Evolutionary conservation across 2,113 vertebrate genomes (phyloP), one percentile per base, ranked within the genome.

Genomic region (Solenodon paradoxus): DNA sequence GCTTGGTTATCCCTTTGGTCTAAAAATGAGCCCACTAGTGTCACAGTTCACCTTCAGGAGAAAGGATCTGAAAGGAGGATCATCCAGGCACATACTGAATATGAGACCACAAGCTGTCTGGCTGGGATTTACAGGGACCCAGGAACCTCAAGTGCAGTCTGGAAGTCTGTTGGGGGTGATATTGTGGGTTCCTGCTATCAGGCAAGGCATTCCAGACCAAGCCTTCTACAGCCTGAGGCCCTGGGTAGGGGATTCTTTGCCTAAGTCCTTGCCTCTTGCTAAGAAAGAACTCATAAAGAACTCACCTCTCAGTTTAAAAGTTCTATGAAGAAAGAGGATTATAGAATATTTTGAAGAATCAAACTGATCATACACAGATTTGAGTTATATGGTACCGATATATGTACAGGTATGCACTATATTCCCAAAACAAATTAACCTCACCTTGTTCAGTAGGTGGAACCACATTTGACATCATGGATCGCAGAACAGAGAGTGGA

Each of bases 391-490:
- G 26, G 24, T 3, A 79, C 22, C 24, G 59, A 51, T 42, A 42
- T 49, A 38, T 45, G 49, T 9, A 22, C 19, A 69, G 66, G 35
- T 40, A 66, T 7, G 77, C 40, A 51, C 59, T 72, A 51, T 64
- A 6, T 24, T 92, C 42, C 42, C 94, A 57, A 68, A 81, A 79
- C 47, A 96, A 95, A 64, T 91, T 78, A 35, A 53, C 97, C 99
- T 99, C 95, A 99, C 99, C 99, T 98, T 99, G 99, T 93, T 99
- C 99, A 51, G 98, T 96, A 72, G 99, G 53, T 71, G 98, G 98
- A 98, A 99, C 98, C 86, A 99, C 98, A 98, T 99, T 99, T 24
- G 99, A 99, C 98, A 99, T 98, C 99, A 99, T 99, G 89, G 99
- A 98, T 26, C 99, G 99, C 42, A 99, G 97, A 64, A 99, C 98